phyloP scores from a whole-genome alignment of 2,113 vertebrate genomes.

The Psittacus erithacus region DNA sequence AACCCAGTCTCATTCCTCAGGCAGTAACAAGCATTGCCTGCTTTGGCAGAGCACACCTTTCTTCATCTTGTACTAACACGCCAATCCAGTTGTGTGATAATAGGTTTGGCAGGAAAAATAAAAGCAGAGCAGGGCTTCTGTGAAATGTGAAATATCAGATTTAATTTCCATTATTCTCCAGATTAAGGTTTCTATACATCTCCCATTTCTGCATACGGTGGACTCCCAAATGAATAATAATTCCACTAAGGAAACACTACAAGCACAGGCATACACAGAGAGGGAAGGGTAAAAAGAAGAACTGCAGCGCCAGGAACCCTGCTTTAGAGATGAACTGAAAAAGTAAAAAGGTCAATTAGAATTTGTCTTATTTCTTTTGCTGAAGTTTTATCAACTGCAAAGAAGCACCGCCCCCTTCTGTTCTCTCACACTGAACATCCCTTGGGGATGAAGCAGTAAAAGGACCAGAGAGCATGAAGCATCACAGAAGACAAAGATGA shows the following conservation, averaged over 20 bases:
- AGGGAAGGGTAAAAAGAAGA: background rate
- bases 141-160: background rate
- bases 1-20: fast-evolving
- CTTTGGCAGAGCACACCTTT: background rate
- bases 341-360: background rate
- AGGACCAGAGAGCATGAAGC: background rate
- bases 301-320: background rate
- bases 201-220: background rate
- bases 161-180: background rate
- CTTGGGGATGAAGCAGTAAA: background rate
- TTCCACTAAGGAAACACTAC: background rate
- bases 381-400: background rate
- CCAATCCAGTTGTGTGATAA: background rate
- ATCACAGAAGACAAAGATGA: background rate
- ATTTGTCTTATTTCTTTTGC: background rate
- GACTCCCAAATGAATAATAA: background rate
- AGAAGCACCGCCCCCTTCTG: fast-evolving
- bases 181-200: background rate
- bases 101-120: background rate
- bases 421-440: background rate
- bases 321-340: background rate
- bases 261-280: no score
- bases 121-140: background rate
- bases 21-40: background rate
- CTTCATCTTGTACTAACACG: no score